Conservation (phyloP, 2,888 invertebrate genomes). For the Melanostoma scalare region DNA sequence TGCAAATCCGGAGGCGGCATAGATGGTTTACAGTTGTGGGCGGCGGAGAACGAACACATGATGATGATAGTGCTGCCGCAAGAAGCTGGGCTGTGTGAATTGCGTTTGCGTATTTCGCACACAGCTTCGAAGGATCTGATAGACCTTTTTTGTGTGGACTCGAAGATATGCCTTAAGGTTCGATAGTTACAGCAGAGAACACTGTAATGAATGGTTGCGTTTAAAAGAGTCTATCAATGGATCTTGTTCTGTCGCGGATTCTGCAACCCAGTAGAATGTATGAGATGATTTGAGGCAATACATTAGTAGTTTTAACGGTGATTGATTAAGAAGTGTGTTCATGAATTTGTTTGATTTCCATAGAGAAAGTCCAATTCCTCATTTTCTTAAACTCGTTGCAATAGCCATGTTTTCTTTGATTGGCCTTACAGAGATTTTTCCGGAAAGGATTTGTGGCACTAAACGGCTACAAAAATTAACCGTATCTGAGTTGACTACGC, state of each 20-base stretch:
- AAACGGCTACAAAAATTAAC: too few species aligned
- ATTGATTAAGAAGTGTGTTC: too few species aligned
- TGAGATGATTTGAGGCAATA: too few species aligned
- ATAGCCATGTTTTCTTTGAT: too few species aligned
- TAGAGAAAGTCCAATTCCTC: too few species aligned
- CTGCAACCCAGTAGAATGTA: too few species aligned
- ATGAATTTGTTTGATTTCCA: too few species aligned
- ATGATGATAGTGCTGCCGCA: conserved; percentile 47
- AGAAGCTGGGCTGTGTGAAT: conserved; percentile 34
- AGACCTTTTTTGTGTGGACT: conserved; percentile 31
- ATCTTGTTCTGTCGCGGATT: conserved; percentile 30
- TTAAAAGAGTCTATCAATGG: conserved; percentile 40
- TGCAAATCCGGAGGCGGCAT: conserved; percentile 66
- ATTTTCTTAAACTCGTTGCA: too few species aligned
- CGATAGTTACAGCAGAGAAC: conserved; percentile 19
- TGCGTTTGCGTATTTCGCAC: conserved; percentile 59
- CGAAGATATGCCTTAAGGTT: conserved; percentile 29
- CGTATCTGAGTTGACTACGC: too few species aligned
- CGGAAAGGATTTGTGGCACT: too few species aligned
- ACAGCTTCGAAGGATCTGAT: conserved; percentile 56
- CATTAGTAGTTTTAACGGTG: too few species aligned
- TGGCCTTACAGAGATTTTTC: too few species aligned
- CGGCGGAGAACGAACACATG: conserved; percentile 46
- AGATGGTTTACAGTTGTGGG: conserved; percentile 67
- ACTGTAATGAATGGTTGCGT: conserved; percentile 55